Conservation (phyloP, 2,797 vertebrate species). For the Falco peregrinus region DNA sequence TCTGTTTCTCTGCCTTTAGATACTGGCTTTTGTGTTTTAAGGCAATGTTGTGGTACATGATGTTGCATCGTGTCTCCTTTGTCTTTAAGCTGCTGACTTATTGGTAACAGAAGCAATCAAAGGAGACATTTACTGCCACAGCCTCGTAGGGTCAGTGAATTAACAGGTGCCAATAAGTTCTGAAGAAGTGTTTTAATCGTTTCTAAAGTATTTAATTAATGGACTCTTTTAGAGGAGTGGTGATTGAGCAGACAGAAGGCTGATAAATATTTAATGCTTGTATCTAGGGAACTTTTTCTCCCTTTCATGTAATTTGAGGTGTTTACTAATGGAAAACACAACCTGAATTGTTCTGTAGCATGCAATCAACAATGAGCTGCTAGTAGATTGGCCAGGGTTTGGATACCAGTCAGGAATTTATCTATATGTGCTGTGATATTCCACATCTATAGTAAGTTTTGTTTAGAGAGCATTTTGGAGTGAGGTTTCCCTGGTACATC, state of each 20-base stretch:
- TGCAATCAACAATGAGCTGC: slow-evolving; percentile 8
- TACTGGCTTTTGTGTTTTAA: slow-evolving; percentile 51
- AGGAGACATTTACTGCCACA: slow-evolving; percentile 14
- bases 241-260: slow-evolving; percentile 47
- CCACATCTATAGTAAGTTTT: background rate
- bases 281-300: slow-evolving; percentile 36
- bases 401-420: background rate
- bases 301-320: slow-evolving; percentile 46
- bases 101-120: slow-evolving; percentile 47
- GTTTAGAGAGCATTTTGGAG: background rate
- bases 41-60: slow-evolving; percentile 17
- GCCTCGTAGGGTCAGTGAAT: slow-evolving; percentile 50
- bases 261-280: slow-evolving; percentile 58
- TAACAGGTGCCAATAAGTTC: slow-evolving; percentile 67
- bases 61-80: slow-evolving; percentile 46
- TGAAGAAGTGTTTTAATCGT: slow-evolving; percentile 49
- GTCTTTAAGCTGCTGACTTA: slow-evolving; percentile 55
- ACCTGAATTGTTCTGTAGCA: background rate
- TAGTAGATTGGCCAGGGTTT: slow-evolving; percentile 7
- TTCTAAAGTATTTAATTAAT: slow-evolving; percentile 65
- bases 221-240: slow-evolving; percentile 14
- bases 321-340: slow-evolving; percentile 55
- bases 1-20: slow-evolving; percentile 44
- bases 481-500: background rate
- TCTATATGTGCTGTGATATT: background rate